Evolutionary conservation across 2,888 invertebrate species (phyloP).

Genomic region (Amphiduros pacificus): DNA sequence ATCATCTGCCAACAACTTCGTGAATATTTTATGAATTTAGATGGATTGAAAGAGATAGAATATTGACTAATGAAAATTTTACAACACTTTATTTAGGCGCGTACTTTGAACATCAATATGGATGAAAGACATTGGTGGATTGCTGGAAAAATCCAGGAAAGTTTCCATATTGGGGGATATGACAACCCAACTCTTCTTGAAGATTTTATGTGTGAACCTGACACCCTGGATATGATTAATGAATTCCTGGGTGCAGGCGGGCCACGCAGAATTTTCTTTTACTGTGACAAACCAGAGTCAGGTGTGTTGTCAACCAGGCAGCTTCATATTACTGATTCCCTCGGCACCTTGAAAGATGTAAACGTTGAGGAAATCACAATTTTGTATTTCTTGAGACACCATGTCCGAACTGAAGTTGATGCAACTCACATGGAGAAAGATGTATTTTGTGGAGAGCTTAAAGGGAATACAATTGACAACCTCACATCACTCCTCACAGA

Average conservation of each 20-base stretch:
- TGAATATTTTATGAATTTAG: no score
- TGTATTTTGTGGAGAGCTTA: slow-evolving; percentile 57
- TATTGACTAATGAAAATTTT: no score
- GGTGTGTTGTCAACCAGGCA: slow-evolving; percentile 40
- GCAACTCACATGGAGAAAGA: slow-evolving; percentile 51
- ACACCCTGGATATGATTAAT: slow-evolving; percentile 51
- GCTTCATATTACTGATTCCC: slow-evolving; percentile 48
- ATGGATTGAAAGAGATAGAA: no score
- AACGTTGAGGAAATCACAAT: slow-evolving; percentile 47
- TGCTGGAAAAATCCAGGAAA: slow-evolving; percentile 58
- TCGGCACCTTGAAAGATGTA: slow-evolving; percentile 50
- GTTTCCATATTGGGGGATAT: slow-evolving; percentile 55
- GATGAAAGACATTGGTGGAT: slow-evolving; percentile 61
- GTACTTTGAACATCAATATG: slow-evolving; percentile 48
- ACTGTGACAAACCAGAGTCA: slow-evolving; percentile 49
- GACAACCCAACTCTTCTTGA: slow-evolving; percentile 55
- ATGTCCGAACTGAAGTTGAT: slow-evolving; percentile 53
- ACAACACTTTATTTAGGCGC: no score
- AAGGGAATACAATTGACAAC: slow-evolving; percentile 54
- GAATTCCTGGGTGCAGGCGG: slow-evolving; percentile 53
- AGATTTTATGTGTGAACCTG: slow-evolving; percentile 54
- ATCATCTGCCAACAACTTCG: no score
- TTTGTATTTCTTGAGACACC: slow-evolving; percentile 54
- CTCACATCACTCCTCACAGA: slow-evolving; percentile 52
- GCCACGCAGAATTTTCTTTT: slow-evolving; percentile 55